Base-by-base conservation (phyloP, 1,140 invertebrate species). In the Drosophila takahashii region DNA sequence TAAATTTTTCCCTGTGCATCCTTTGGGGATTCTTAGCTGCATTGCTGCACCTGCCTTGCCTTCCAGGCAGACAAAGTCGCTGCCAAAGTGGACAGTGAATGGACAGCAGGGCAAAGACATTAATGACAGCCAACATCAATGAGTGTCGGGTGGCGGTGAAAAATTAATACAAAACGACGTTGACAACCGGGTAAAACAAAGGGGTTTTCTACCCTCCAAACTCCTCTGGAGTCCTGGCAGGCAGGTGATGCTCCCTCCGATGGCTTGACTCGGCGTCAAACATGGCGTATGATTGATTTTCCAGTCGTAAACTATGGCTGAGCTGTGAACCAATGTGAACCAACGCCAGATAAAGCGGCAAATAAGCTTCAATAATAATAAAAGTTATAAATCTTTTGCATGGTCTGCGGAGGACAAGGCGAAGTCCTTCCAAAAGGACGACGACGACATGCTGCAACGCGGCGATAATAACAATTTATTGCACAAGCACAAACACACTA, bases 401-500 rank as follows among this genome's bases (percentile, higher is more conserved):
- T 67, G 67, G 84, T 52, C 79, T 79, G 76, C 52, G 59, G 66
- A 47, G 71, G 70, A 57, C 64, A 73, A 65, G 66, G 51, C 65
- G 32, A 53, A 41, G 42, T 56, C 54, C 53, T 59, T 29, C 48
- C 50, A 65, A 60, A 66, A 64, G 45, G 45, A 47, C 22, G 59
- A 67, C 69, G 73, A 79, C 79, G 86, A 90, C 87, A 84, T 76
- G 83, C 87, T 90, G 87, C 87, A 90, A 75, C 77, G 75, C 72
- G 80, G 87, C 84, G 87, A 90, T 90, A 90, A 90, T 90, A 90
- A 90, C 87, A 90, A 90, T 90, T 90, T 90, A 90, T 90, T 84
- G 84, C 87, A 78, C 81, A 45, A 48, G 64, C 57, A 67, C 47
- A 67, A 37, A 69, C n/a, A n/a, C n/a, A n/a, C n/a, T n/a, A n/a